Conservation (phyloP, 2,888 invertebrate genomes). For the Eudasyphora cyanicolor region DNA sequence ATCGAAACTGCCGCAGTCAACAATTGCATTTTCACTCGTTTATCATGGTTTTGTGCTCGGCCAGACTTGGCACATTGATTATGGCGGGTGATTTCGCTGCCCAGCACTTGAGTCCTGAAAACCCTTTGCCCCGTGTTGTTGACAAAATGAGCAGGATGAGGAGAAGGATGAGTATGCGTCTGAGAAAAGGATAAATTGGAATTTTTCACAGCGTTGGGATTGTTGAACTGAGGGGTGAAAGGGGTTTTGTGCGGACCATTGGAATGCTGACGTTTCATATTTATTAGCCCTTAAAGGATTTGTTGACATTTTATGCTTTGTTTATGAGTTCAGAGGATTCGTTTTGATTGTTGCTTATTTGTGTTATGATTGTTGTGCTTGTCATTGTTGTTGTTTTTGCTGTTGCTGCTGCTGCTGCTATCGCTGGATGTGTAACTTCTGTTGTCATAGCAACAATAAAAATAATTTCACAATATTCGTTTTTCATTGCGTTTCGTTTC, state of each 20-base stretch:
- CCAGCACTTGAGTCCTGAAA: too few relatives aligned
- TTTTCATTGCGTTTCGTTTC: background rate
- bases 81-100: background rate
- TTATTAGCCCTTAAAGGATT: conserved; percentile 55
- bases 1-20: conserved; percentile 32
- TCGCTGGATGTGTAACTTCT: background rate
- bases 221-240: background rate
- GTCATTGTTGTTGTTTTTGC: background rate
- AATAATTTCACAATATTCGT: background rate
- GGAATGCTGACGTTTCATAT: conserved; percentile 42
- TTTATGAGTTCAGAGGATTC: conserved; percentile 49
- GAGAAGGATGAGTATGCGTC: too few relatives aligned
- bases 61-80: background rate
- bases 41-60: background rate
- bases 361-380: background rate
- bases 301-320: conserved; percentile 51
- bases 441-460: background rate
- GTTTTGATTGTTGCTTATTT: conserved; percentile 33
- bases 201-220: background rate
- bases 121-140: too few relatives aligned
- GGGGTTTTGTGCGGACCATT: background rate
- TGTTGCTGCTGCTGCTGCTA: background rate
- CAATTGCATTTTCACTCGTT: conserved; percentile 31
- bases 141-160: too few relatives aligned
- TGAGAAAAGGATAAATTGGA: background rate